A percentile compares a stretch with the other conserved stretches of the same genome.
Conservation (phyloP, 2,888 invertebrate genomes). For the Tridacna crocea region DNA sequence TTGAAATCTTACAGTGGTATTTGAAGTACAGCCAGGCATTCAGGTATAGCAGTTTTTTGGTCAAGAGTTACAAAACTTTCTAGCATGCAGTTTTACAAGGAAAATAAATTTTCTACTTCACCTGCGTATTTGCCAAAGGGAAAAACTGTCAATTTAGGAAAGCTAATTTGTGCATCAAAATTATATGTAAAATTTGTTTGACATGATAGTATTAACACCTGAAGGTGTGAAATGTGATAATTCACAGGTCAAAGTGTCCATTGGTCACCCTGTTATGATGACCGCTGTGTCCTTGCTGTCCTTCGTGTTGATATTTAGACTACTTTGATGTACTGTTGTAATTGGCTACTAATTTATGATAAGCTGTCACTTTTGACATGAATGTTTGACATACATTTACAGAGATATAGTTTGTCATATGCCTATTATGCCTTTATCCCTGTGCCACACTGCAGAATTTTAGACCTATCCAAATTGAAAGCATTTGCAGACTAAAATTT, state of each 20-base stretch:
- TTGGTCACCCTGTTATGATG: neutral
- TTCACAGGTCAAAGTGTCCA: slow-evolving; percentile 3
- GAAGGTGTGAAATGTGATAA: slow-evolving; percentile 13
- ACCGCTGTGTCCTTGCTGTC: neutral
- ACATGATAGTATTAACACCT: too few species aligned
- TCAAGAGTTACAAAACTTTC: too few species aligned
- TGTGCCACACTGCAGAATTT: neutral
- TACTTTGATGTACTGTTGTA: slow-evolving; percentile 13
- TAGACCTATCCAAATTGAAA: too few species aligned
- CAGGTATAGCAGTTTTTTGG: too few species aligned
- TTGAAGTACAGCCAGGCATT: neutral
- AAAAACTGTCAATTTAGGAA: too few species aligned
- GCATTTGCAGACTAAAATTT: too few species aligned
- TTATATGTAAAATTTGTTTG: too few species aligned
- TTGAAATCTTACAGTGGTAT: too few species aligned
- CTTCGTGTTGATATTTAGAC: neutral
- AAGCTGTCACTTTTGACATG: slow-evolving; percentile 13
- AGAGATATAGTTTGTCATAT: slow-evolving; percentile 4
- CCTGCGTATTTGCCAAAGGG: too few species aligned
- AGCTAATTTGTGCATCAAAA: too few species aligned
- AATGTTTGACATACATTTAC: slow-evolving; percentile 2
- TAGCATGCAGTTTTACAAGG: too few species aligned
- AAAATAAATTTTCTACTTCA: too few species aligned
- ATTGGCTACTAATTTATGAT: slow-evolving; percentile 18
- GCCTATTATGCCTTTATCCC: neutral